phyloP scores from a whole-genome alignment of 2,113 vertebrate genomes.

The Syrmaticus mikado region DNA sequence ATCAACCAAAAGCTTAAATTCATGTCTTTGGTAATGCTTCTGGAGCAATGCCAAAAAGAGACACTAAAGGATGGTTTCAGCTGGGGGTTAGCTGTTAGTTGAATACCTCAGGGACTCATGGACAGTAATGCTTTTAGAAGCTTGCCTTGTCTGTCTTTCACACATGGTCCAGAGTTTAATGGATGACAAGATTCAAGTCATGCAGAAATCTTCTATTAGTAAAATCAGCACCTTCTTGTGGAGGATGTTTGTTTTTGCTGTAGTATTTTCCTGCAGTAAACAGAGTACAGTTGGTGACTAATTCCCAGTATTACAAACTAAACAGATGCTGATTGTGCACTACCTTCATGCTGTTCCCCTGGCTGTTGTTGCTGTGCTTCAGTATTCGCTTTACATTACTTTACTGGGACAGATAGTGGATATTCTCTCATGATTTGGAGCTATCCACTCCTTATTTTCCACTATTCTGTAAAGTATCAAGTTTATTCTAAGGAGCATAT shows the following conservation, averaged over 20 bases:
- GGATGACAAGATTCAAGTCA: background rate
- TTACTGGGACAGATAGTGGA: background rate
- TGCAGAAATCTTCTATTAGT: background rate
- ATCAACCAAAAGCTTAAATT: background rate
- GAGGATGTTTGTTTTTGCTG: background rate
- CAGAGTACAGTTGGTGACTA: accelerated
- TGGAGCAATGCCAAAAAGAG: background rate
- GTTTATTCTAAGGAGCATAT: background rate
- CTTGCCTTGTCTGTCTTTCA: background rate
- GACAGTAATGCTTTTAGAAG: background rate
- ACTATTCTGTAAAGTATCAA: background rate
- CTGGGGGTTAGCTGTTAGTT: background rate
- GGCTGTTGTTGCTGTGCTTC: background rate
- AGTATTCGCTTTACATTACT: background rate
- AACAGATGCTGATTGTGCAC: background rate
- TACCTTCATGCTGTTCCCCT: background rate
- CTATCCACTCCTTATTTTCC: background rate
- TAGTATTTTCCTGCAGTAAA: background rate
- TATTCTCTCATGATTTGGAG: background rate
- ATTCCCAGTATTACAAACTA: background rate
- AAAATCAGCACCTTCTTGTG: background rate
- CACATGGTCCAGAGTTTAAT: background rate
- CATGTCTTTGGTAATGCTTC: background rate
- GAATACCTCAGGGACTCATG: background rate
- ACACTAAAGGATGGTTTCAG: background rate